These are phyloP conservation scores for Criorhina ranunculi DNA, from an alignment of 2,888 invertebrate species.

Conservation along the genomic window DNA sequence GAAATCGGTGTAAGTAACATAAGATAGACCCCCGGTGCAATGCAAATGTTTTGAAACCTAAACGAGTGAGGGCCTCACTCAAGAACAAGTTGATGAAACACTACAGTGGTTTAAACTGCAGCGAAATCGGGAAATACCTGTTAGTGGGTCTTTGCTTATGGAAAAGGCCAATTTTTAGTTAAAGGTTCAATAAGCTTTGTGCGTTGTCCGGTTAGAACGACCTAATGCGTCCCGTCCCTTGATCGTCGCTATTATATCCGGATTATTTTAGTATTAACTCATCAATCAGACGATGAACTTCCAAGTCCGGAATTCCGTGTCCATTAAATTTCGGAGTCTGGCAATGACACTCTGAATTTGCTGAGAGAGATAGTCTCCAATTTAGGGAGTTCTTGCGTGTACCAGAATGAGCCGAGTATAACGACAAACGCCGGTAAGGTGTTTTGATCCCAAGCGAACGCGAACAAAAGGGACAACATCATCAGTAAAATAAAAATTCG, in stretches of 20 bases:
- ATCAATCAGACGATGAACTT: too few species aligned
- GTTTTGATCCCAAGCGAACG: background rate
- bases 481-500: constrained; percentile 34
- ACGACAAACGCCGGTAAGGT: constrained; percentile 39
- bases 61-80: constrained; percentile 3
- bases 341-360: background rate
- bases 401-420: constrained; percentile 10
- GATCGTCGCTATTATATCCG: too few species aligned
- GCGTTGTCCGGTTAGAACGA: too few species aligned
- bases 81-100: constrained; percentile 4
- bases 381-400: background rate
- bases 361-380: background rate
- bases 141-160: constrained; percentile 10
- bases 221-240: too few species aligned
- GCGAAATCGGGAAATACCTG: constrained; percentile 17
- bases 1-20: constrained; percentile 7
- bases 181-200: too few species aligned
- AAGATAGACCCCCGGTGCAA: too few species aligned
- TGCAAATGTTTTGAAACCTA: constrained; percentile 24
- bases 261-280: too few species aligned
- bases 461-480: constrained; percentile 40
- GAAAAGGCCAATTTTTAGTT: constrained; percentile 9
- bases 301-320: background rate
- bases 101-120: constrained; percentile 23
- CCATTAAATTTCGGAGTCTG: background rate